Conservation (phyloP, 2,888 invertebrate genomes). For the Agrenia bidenticulata region DNA sequence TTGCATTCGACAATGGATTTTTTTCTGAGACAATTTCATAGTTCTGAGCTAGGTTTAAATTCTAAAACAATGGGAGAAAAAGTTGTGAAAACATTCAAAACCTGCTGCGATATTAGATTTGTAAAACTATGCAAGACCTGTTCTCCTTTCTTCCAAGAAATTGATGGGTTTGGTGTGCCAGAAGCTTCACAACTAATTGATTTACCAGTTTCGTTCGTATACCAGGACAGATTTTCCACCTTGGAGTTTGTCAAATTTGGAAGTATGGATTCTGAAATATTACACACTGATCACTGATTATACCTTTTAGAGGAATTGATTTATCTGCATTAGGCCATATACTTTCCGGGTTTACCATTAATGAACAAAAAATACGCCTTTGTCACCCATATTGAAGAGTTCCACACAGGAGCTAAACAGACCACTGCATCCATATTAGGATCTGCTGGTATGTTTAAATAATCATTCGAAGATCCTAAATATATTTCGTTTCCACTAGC, state of each 20-base stretch:
- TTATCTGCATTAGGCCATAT: too few relatives aligned
- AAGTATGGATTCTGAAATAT: conserved; percentile 23
- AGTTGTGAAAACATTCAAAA: too few relatives aligned
- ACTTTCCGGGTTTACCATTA: too few relatives aligned
- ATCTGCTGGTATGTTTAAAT: too few relatives aligned
- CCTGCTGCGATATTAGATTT: too few relatives aligned
- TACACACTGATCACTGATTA: too few relatives aligned
- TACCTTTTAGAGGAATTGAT: too few relatives aligned
- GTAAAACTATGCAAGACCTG: conserved; percentile 7
- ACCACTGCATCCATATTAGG: conserved; percentile 33
- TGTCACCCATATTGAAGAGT: conserved; percentile 43
- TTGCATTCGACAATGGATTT: too few relatives aligned
- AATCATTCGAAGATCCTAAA: too few relatives aligned
- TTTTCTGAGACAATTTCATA: neutral
- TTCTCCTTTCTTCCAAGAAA: conserved; percentile 31
- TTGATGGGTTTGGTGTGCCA: conserved; percentile 31
- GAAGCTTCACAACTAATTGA: conserved; percentile 30
- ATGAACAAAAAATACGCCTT: conserved; percentile 39
- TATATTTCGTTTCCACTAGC: too few relatives aligned
- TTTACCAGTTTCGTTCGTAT: conserved; percentile 40
- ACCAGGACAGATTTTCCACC: conserved; percentile 29
- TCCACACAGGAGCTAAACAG: conserved; percentile 49
- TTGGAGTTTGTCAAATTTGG: neutral
- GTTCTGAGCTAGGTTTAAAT: neutral
- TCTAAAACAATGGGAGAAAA: neutral